Evolutionary conservation across 2,797 vertebrate genomes (phyloP).

Genomic region (Chiloscyllium punctatum): DNA sequence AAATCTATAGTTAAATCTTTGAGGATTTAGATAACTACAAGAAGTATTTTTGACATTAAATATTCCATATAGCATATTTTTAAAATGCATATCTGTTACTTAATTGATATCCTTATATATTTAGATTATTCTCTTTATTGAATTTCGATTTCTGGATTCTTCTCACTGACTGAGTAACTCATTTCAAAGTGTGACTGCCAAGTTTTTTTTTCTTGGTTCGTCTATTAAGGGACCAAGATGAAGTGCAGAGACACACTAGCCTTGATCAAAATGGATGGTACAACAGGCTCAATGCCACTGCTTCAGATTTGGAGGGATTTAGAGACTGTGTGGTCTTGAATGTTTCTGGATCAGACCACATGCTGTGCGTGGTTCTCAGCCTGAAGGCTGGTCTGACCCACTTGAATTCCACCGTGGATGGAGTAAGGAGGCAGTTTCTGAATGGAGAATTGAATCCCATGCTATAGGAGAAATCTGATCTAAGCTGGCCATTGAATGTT

Average conservation of each 20-base stretch:
- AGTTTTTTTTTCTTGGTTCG: background rate
- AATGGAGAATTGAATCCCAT: too few relatives aligned
- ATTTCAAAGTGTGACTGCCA: background rate
- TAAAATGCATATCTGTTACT: background rate
- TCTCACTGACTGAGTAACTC: background rate
- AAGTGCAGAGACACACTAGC: background rate
- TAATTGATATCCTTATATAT: background rate
- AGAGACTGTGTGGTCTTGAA: too few relatives aligned
- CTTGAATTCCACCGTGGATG: too few relatives aligned
- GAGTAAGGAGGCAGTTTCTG: too few relatives aligned
- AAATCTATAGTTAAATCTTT: background rate
- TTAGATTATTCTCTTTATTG: background rate
- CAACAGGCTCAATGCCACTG: background rate
- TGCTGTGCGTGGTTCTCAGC: too few relatives aligned
- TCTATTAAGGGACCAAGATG: background rate
- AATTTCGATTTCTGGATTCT: background rate
- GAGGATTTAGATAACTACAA: background rate
- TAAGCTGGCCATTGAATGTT: too few relatives aligned
- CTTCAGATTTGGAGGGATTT: too few relatives aligned
- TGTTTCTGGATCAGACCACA: too few relatives aligned
- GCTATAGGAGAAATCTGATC: too few relatives aligned
- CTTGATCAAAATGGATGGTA: background rate
- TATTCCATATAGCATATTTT: background rate
- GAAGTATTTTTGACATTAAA: background rate
- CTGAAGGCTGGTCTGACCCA: too few relatives aligned